Conservation (phyloP, 2,113 vertebrate species). For the Colinus virginianus region DNA sequence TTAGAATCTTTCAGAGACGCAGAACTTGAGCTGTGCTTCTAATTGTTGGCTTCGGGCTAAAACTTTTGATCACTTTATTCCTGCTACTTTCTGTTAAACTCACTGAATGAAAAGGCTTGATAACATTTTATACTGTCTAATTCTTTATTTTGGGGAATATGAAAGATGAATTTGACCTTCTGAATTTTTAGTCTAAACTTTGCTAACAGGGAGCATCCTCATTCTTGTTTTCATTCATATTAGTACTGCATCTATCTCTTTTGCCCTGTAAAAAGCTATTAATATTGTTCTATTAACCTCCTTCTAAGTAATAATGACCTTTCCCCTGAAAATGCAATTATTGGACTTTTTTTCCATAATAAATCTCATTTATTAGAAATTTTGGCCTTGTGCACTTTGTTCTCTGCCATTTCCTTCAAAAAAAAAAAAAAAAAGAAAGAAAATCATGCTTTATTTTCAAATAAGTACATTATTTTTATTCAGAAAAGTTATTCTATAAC, state of each 20-base stretch:
- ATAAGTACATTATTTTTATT: constrained; percentile 67
- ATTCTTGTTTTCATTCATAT: constrained; percentile 75
- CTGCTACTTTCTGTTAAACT: constrained; percentile 44
- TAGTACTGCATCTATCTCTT: constrained; percentile 66
- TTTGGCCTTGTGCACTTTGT: constrained; percentile 76
- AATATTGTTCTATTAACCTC: constrained; percentile 75
- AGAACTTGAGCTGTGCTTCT: constrained; percentile 28
- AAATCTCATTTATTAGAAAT: constrained; percentile 81
- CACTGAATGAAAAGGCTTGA: constrained; percentile 44
- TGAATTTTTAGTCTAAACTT: constrained; percentile 63
- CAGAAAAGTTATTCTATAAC: constrained; percentile 13
- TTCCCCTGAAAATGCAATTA: constrained; percentile 76
- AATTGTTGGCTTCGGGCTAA: constrained; percentile 66
- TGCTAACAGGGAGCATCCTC: constrained; percentile 56
- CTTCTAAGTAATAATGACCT: constrained; percentile 65
- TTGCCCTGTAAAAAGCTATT: constrained; percentile 58
- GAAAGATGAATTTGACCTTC: constrained; percentile 66
- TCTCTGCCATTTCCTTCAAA: constrained; percentile 73
- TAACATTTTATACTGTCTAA: constrained; percentile 63
- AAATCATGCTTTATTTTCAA: constrained; percentile 75
- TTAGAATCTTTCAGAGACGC: constrained; percentile 23
- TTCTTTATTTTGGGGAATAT: constrained; percentile 61
- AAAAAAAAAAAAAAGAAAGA: constrained; percentile 34
- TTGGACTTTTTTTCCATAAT: constrained; percentile 75
- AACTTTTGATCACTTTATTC: constrained; percentile 60